Base-by-base conservation (phyloP, 1,140 invertebrate genomes). In the Meloidogyne floridensis region DNA sequence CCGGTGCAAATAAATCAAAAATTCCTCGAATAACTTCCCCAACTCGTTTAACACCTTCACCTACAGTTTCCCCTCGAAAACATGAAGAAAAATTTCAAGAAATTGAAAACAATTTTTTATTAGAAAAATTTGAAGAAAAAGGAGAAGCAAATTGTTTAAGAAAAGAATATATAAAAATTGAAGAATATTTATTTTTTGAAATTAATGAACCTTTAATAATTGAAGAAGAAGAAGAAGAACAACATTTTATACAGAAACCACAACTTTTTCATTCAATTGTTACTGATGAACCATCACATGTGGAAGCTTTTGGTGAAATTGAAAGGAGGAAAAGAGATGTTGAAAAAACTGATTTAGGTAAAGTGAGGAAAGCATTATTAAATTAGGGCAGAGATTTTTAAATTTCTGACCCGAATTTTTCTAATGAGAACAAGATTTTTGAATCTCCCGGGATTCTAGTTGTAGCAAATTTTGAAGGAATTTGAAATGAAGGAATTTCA, bases 121-220 rank as follows among this genome's bases (percentile, higher is more conserved):
- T 65, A 13, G 7, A 65, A 65, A 65, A 65, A 65, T 65, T 65
- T 65, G 59, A 65, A 65, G 15, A n/a, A 65, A 18, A 65, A 65
- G n/a, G 15, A 7, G 59, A 65, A 65, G n/a, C 10, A n/a, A 65
- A 65, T 65, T 65, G 15, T 65, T 65, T 65, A 18, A 65, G n/a
- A 65, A 65, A 65, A 65, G 59, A 65, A 65, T 65, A 65, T 65
- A n/a, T n/a, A 65, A 65, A 65, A 65, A n/a, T 65, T n/a, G n/a
- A 3, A 6, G 15, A 65, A 65, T 65, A 65, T 65, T 65, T 65
- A 65, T 65, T 65, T 65, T 65, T 65, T 65, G n/a, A 65, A 65
- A 65, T 65, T 65, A 65, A 65, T n/a, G 47, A 47, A 47, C 47
- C 47, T 47, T 47, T 7, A 65, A 65, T 5, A 15, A 15, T 4